Evolutionary conservation across 2,797 vertebrate genomes (phyloP), one percentile per base, ranked within the genome.

Genomic region (Etheostoma nigrum): DNA sequence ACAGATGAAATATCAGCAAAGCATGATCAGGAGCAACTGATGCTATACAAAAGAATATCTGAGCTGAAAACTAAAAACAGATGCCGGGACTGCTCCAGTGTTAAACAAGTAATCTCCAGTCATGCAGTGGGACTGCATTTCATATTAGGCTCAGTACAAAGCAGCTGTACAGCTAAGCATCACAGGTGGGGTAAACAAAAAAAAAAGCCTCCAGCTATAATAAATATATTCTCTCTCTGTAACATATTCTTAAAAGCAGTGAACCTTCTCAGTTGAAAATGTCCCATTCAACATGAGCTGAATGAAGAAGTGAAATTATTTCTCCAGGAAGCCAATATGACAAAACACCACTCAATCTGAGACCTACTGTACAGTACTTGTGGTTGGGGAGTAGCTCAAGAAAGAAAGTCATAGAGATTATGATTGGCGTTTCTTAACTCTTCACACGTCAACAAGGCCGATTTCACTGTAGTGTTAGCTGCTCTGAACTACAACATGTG

Each of bases 161-260:
- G 33, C 21, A 69, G 33, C 21, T 70, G 54, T 11, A 44, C 48
- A 62, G 1, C 15, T 14, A 4, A 42, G 60, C 33, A 9, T 23
- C 5, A 53, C 15, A 4, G 58, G 19, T 19, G 21, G 25, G 12
- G 30, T 40, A 11, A 64, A 70, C 49, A 23, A 1, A 62, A 30
- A 3, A 27, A 30, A 62, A 59, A 1, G 15, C 58, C 2, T 2
- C 18, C 5, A 67, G 45, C 51, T 61, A 5, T 48, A 36, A 68
- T n/a, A 64, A 72, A 78, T 33, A 73, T 47, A 58, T 40, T 4
- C 21, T 68, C 47, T 74, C 45, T 79, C 23, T 70, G 55, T 67
- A 44, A 53, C 45, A 44, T 45, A 64, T 6, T 73, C 44, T 21
- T 51, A 61, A 65, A 68, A 67, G 42, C n/a, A 13, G 55, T 40